Conservation (phyloP, 2,888 invertebrate species). For the Nematopogon swammerdamellus region DNA sequence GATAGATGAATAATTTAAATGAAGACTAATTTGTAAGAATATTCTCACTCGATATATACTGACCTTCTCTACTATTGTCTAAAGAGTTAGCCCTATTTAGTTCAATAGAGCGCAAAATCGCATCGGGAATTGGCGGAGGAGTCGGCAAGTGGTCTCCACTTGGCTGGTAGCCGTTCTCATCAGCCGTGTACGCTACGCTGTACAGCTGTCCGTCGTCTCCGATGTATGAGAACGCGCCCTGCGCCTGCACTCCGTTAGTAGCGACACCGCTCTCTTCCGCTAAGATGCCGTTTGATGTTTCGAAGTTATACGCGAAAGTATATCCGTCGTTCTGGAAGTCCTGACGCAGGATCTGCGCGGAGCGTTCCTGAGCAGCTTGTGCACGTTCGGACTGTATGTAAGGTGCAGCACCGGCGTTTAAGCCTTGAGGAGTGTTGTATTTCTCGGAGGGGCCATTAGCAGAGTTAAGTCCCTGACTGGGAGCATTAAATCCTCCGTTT, state of each 20-base stretch:
- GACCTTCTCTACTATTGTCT: too few relatives aligned
- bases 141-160: slow-evolving; percentile 44
- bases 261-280: slow-evolving; percentile 45
- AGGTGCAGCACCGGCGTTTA: background rate
- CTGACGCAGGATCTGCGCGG: slow-evolving; percentile 35
- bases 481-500: background rate
- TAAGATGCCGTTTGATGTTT: slow-evolving; percentile 45
- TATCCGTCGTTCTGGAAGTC: slow-evolving; percentile 41
- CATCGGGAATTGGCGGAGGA: slow-evolving; percentile 43
- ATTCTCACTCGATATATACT: too few relatives aligned
- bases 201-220: slow-evolving; percentile 42
- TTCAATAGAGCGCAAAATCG: slow-evolving; percentile 27
- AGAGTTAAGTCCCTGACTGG: background rate
- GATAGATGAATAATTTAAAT: slow-evolving; percentile 4
- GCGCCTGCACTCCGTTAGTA: slow-evolving; percentile 40
- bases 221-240: slow-evolving; percentile 40
- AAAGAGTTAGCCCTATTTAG: too few relatives aligned
- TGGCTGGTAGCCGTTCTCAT: slow-evolving; percentile 42
- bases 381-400: slow-evolving; percentile 27
- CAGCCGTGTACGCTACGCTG: slow-evolving; percentile 41
- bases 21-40: too few relatives aligned
- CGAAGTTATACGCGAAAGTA: slow-evolving; percentile 35
- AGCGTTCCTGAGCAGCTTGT: slow-evolving; percentile 33
- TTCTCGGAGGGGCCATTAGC: too few relatives aligned
- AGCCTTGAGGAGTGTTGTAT: background rate